Base-by-base conservation (phyloP, 2,888 invertebrate genomes). In the Mesoligia furuncula region DNA sequence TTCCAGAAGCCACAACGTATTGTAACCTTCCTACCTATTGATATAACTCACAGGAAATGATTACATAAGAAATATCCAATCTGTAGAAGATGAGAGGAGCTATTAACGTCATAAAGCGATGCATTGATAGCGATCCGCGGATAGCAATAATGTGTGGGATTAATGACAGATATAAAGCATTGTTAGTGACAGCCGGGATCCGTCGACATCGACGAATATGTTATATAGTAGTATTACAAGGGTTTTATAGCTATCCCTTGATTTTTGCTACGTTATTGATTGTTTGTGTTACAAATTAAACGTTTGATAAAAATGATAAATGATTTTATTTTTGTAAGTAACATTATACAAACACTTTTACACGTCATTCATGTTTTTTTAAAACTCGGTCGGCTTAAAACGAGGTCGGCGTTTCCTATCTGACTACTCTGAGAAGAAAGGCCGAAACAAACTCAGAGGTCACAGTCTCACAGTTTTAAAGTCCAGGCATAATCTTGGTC, bases 151-250 rank as follows among this genome's bases (percentile, higher is more conserved):
- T 82, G 77, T 83, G 73, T 71, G 57, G 80, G 71, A 87, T 80
- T 83, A 80, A 80, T 83, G 75, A 76, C 78, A 79, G 77, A 66
- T 71, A 77, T 86, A 87, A 82, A 73, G 73, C 75, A 78, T 78
- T 77, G 80, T 42, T 72, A 59, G 31, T 87, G 87, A 85, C 83
- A 83, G 78, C 45, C 61, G 61, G 61, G 61, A 80, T 79, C 70
- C 67, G 54, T 66, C 24, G n/a, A 67, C 31, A n/a, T 48, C 54
- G 24, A 15, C 20, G 2, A 8, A 1, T 42, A 39, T 42, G 7
- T 57, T n/a, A 8, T 57, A 67, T 7, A 20, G 24, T 39, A 31
- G 27, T 54, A 15, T 11, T 65, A 54, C 13, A 31, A 6, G 8
- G 8, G 3, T 0, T 51, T 36, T 31, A 31, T 51, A 0, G 13